Evolutionary conservation across 2,888 invertebrate species (phyloP).

Genomic region (Idaea aversata): DNA sequence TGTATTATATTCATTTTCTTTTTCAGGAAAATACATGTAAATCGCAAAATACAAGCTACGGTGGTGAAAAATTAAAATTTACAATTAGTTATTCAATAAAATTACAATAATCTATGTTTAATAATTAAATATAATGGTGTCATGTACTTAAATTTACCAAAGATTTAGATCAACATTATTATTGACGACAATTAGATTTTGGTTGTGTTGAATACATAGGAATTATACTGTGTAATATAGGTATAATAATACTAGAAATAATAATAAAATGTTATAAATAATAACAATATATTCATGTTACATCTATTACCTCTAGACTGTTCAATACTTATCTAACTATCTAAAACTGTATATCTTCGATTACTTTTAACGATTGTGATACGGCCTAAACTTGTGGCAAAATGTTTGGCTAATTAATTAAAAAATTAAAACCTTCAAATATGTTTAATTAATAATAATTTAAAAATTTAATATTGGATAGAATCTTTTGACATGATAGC

Average conservation of each 20-base stretch:
- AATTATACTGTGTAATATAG: slow-evolving; percentile 22
- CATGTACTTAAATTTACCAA: slow-evolving; percentile 12
- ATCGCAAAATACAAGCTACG: slow-evolving; percentile 41
- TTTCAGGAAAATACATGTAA: slow-evolving; percentile 76
- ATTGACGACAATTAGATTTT: slow-evolving; percentile 25
- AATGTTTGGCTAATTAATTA: slow-evolving; percentile 5
- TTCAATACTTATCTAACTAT: slow-evolving; percentile 5
- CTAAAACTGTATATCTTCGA: neutral
- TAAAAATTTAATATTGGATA: slow-evolving; percentile 8
- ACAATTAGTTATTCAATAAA: slow-evolving; percentile 27
- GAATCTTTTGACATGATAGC: slow-evolving; percentile 20
- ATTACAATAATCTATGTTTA: slow-evolving; percentile 17
- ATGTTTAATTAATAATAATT: slow-evolving; percentile 9
- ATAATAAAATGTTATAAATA: slow-evolving; percentile 10
- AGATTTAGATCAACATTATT: slow-evolving; percentile 15
- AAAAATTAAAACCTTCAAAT: slow-evolving; percentile 4
- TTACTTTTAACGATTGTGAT: slow-evolving; percentile 5
- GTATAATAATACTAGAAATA: slow-evolving; percentile 14
- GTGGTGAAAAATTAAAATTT: slow-evolving; percentile 34
- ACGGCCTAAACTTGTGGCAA: slow-evolving; percentile 18
- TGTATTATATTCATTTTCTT: slow-evolving; percentile 23
- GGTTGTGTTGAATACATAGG: slow-evolving; percentile 29
- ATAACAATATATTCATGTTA: slow-evolving; percentile 15
- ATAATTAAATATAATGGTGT: slow-evolving; percentile 15
- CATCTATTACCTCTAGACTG: slow-evolving; percentile 13